Base-by-base conservation (phyloP, 1,140 invertebrate species). In the Geopemphigus sp. region DNA sequence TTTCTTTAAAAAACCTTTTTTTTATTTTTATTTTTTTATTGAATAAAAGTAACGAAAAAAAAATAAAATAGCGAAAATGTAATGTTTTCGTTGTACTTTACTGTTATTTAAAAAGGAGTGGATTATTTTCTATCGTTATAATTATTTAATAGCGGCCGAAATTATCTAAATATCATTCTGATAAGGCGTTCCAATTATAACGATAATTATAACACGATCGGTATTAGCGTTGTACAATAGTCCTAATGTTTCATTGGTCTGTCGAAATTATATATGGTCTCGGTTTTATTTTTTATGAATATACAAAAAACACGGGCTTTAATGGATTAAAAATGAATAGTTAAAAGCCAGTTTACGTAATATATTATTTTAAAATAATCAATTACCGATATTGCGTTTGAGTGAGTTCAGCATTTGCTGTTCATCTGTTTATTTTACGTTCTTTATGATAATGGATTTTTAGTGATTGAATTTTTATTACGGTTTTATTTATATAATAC, bases 281-380 rank as follows among this genome's bases (percentile, higher is more conserved):
- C 50, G 14, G 50, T 15, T n/a, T 54, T 72, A 26, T 70, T 26
- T 50, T 72, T 32, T 29, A 19, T 22, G 17, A 14, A 29, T 17
- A 54, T n/a, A 70, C 47, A 70, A 72, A 29, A 26, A 54, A 72
- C 22, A 68, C 24, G 68, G 24, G 54, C 68, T 72, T 32, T 53
- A 72, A 54, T 54, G 50, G 24, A 54, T 72, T 72, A 72, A 72
- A 72, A 72, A 72, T 29, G 24, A 72, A 72, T 29, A 24, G 47
- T 53, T 53, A 29, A 29, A 54, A 54, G 45, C 5, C 22, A 22
- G 15, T 68, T 24, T 68, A 14, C 26, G 47, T 29, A 14, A 10
- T 54, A 70, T 70, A 53, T 72, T 72, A 72, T 72, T 72, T 72
- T 54, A 54, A 72, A 72, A 72, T 72, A 72, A 54, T 72, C 68